Evolutionary conservation across 1,140 invertebrate genomes (phyloP), one percentile per base, ranked within the genome.

Genomic region (Oedothorax gibbosus): DNA sequence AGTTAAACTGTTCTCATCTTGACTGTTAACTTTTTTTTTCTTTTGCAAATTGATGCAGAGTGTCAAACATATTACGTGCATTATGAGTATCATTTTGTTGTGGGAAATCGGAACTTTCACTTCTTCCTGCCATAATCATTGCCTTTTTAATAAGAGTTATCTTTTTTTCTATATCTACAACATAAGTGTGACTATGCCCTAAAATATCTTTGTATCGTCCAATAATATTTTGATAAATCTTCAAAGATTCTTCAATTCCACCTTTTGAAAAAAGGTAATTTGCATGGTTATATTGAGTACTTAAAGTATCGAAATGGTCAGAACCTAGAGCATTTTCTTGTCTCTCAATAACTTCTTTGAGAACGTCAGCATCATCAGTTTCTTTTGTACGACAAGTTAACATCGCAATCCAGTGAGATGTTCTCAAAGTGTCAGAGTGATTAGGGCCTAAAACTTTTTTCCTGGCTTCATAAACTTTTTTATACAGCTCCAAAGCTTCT

Each of bases 381-480:
- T 87, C 87, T 18, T 84, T 82, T 56, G 84, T 68, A 15, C 73
- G 80, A 78, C 56, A 76, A 10, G 78, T 56, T 68, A 83, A 12
- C 5, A 0, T 4, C 57, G 65, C 64, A 49, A 87, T 86, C 54
- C 80, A 81, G 80, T 77, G 35, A n/a, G 73, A 85, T 11, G 87
- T 85, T 78, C 83, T 88, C 15, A 89, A 66, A 53, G 88, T 89
- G 77, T 88, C 87, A 18, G 86, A 51, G 82, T 89, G 85, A 79
- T 87, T 72, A 11, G 21, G 10, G 9, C 89, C 89, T 57, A 89
- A 80, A 51, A 87, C 62, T 18, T 66, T 81, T 76, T 87, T 87
- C n/a, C 80, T 85, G 4, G 73, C 85, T 62, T 88, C 71, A 35
- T 86, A 88, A 21, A 89, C 87, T 72, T 87, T 56, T 85, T 87